These are phyloP conservation scores for Chaenodraco wilsoni DNA, from an alignment of 2,797 vertebrate genomes.

Conservation along the genomic window DNA sequence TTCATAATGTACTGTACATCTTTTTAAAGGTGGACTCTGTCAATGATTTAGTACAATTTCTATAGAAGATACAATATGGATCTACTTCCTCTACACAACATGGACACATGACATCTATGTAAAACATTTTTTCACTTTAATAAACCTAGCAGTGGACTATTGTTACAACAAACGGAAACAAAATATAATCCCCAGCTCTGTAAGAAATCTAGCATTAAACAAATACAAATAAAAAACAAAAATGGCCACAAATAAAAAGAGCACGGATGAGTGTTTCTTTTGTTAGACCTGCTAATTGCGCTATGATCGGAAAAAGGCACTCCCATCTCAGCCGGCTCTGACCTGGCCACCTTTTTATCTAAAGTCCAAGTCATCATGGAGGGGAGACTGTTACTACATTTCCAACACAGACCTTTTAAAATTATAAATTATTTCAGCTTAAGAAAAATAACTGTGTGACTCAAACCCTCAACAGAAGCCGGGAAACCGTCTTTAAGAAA, in stretches of 20 bases:
- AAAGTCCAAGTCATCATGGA: conserved; percentile 60
- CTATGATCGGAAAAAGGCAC: conserved; percentile 87
- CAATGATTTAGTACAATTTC: conserved; percentile 89
- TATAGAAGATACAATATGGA: conserved; percentile 88
- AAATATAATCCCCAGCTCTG: conserved; percentile 79
- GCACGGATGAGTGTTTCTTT: conserved; percentile 63
- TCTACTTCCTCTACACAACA: conserved; percentile 90
- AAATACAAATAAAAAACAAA: conserved; percentile 63
- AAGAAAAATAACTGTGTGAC: conserved; percentile 32
- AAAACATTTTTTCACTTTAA: conserved; percentile 84
- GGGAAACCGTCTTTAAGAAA: conserved; percentile 33
- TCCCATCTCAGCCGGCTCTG: conserved; percentile 79
- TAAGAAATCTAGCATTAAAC: conserved; percentile 85
- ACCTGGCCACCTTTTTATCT: conserved; percentile 54
- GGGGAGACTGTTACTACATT: conserved; percentile 68
- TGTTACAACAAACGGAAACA: conserved; percentile 78
- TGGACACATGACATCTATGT: conserved; percentile 90
- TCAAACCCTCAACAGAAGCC: conserved; percentile 42
- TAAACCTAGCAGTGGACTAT: conserved; percentile 85
- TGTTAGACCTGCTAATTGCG: conserved; percentile 79
- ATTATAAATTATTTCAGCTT: conserved; percentile 37
- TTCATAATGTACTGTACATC: conserved; percentile 83
- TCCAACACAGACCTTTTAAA: conserved; percentile 49
- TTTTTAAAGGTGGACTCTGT: conserved; percentile 82
- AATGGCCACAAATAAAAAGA: conserved; percentile 68